phyloP scores from a whole-genome alignment of 2,888 invertebrate species.

The Leucophenga maculata region DNA sequence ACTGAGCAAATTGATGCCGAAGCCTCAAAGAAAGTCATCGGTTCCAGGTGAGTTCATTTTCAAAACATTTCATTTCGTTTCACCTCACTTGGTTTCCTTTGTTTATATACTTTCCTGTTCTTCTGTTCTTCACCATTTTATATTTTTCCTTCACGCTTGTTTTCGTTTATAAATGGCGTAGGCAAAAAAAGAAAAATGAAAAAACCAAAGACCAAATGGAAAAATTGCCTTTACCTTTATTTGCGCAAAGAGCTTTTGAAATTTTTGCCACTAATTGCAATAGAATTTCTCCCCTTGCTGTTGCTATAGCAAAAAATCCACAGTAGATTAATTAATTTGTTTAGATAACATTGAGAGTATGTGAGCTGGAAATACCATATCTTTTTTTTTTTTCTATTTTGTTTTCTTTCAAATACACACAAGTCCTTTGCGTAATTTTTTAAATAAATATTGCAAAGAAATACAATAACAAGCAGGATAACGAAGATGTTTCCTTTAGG shows the following conservation, averaged over 20 bases:
- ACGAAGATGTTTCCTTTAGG: too few species aligned
- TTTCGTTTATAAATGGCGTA: too few species aligned
- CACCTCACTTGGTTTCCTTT: background rate
- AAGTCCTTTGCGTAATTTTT: too few species aligned
- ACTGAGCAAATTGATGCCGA: conserved; percentile 69
- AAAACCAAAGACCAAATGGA: background rate
- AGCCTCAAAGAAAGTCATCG: conserved; percentile 75
- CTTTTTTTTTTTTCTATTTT: conserved; percentile 15
- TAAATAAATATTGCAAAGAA: too few species aligned
- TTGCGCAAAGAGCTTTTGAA: conserved; percentile 55
- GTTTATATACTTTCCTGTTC: conserved; percentile 35
- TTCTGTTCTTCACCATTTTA: conserved; percentile 36
- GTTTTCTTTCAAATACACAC: too few species aligned
- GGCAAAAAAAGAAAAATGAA: conserved; percentile 17
- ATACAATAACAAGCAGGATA: too few species aligned
- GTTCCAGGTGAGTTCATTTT: conserved; percentile 74
- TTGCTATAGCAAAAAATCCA: conserved; percentile 28
- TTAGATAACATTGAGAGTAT: background rate
- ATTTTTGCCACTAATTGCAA: conserved; percentile 65
- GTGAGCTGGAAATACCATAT: background rate
- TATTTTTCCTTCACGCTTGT: background rate
- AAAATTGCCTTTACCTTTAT: conserved; percentile 47
- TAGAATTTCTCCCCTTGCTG: conserved; percentile 58
- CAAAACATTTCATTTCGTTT: conserved; percentile 30
- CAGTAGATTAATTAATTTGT: conserved; percentile 7